Evolutionary conservation across 2,888 invertebrate species (phyloP).

Genomic region (Blomia tropicalis): DNA sequence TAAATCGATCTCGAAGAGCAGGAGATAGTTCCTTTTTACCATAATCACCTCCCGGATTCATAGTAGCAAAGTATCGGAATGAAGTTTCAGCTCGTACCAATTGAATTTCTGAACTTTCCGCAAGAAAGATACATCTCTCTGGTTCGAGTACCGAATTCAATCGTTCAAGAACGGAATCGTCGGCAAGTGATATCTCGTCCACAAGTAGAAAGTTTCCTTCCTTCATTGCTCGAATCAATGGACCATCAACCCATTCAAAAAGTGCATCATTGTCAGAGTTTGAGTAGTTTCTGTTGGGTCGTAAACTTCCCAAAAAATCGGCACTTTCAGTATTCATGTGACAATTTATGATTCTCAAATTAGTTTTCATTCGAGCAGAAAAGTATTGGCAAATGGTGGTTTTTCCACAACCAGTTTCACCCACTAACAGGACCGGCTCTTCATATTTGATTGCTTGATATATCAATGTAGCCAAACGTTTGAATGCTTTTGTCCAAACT

Average conservation of each 20-base stretch:
- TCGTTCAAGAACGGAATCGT: slow-evolving; percentile 91
- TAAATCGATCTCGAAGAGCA: slow-evolving; percentile 87
- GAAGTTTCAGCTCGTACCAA: slow-evolving; percentile 42
- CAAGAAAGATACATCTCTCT: slow-evolving; percentile 69
- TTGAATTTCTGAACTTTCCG: slow-evolving; percentile 56
- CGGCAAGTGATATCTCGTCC: slow-evolving; percentile 96
- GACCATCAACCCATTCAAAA: slow-evolving; percentile 97
- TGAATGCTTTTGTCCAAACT: slow-evolving; percentile 87
- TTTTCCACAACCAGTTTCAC: slow-evolving; percentile 87
- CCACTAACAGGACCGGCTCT: slow-evolving; percentile 87
- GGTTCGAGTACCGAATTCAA: slow-evolving; percentile 88
- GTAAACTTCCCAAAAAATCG: slow-evolving; percentile 85
- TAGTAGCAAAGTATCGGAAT: slow-evolving; percentile 87
- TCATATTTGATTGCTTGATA: slow-evolving; percentile 65
- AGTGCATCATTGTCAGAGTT: slow-evolving; percentile 37
- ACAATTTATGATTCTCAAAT: slow-evolving; percentile 73
- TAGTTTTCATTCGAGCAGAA: slow-evolving; percentile 49
- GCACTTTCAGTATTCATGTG: slow-evolving; percentile 97
- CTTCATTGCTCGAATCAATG: slow-evolving; percentile 75
- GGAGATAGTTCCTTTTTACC: slow-evolving; percentile 98
- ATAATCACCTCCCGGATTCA: slow-evolving; percentile 99
- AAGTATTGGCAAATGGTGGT: slow-evolving; percentile 84
- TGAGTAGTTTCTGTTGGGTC: slow-evolving; percentile 58
- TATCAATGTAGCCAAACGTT: slow-evolving; percentile 47
- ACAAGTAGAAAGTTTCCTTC: slow-evolving; percentile 74